Conservation (phyloP, 2,113 vertebrate genomes). For the Sakesphorus luctuosus region DNA sequence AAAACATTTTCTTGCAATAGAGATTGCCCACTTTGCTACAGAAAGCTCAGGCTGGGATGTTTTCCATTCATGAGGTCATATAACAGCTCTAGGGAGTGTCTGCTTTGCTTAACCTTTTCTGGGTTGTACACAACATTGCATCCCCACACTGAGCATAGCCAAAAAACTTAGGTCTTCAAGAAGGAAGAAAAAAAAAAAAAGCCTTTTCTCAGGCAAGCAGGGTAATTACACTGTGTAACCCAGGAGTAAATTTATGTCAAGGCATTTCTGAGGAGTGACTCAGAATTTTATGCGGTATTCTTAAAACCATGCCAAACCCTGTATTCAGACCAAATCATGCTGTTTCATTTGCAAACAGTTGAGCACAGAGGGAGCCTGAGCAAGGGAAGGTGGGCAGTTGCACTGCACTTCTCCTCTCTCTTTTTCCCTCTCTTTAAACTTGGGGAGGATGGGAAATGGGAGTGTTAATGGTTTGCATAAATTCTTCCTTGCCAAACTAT, state of each 20-base stretch:
- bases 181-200: background rate
- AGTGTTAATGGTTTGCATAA: background rate
- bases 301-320: background rate
- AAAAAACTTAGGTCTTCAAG: background rate
- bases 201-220: background rate
- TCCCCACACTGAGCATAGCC: background rate
- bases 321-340: background rate
- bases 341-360: background rate
- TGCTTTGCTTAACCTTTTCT: background rate
- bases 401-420: too few species aligned
- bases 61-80: background rate
- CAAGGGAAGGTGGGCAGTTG: background rate
- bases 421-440: background rate
- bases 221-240: background rate
- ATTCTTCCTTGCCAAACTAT: background rate
- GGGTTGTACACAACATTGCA: fast-evolving
- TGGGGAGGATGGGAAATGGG: background rate
- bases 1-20: constrained; percentile 77
- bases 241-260: background rate
- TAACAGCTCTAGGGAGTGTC: background rate
- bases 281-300: background rate
- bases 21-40: constrained; percentile 42
- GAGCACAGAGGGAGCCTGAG: background rate
- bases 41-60: constrained; percentile 15
- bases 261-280: background rate